A percentile compares a stretch with the other conserved stretches of the same genome.
phyloP scores from a whole-genome alignment of 1,140 invertebrate genomes.

The Drosophila guanche region DNA sequence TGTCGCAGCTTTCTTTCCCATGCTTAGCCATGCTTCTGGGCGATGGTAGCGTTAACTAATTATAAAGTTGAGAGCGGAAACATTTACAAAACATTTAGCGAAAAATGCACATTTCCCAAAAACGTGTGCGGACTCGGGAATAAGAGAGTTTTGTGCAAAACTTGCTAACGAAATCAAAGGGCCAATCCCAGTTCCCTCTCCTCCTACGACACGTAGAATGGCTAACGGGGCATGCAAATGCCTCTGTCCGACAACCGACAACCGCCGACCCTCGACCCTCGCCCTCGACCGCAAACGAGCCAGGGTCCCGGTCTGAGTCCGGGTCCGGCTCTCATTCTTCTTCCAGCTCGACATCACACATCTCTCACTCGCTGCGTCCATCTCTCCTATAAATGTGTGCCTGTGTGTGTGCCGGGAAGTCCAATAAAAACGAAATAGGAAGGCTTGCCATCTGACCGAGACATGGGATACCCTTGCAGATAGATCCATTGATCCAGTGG shows the following conservation, averaged over 20 bases:
- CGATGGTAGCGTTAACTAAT: slow-evolving; percentile 60
- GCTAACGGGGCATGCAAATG: slow-evolving; percentile 71
- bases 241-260: slow-evolving; percentile 44
- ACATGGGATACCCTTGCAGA: too few species aligned
- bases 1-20: slow-evolving; percentile 25
- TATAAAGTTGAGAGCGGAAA: slow-evolving; percentile 80
- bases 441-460: too few species aligned
- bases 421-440: too few species aligned
- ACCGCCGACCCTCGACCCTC: slow-evolving; percentile 46
- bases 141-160: slow-evolving; percentile 36
- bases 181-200: slow-evolving; percentile 31
- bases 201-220: slow-evolving; percentile 53
- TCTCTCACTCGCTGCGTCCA: slow-evolving; percentile 6
- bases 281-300: slow-evolving; percentile 52
- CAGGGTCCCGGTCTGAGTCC: neutral
- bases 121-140: slow-evolving; percentile 78
- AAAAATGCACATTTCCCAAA: slow-evolving; percentile 78
- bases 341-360: slow-evolving; percentile 9
- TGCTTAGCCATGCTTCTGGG: too few species aligned
- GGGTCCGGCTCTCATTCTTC: neutral
- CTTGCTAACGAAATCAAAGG: slow-evolving; percentile 59
- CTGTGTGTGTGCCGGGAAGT: slow-evolving; percentile 22
- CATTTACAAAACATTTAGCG: slow-evolving; percentile 83
- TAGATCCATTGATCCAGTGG: too few species aligned
- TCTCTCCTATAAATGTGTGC: neutral